A percentile compares a stretch with the other conserved stretches of the same genome.
phyloP scores from a whole-genome alignment of 2,797 vertebrate genomes.

The Clarias platycephalus region DNA sequence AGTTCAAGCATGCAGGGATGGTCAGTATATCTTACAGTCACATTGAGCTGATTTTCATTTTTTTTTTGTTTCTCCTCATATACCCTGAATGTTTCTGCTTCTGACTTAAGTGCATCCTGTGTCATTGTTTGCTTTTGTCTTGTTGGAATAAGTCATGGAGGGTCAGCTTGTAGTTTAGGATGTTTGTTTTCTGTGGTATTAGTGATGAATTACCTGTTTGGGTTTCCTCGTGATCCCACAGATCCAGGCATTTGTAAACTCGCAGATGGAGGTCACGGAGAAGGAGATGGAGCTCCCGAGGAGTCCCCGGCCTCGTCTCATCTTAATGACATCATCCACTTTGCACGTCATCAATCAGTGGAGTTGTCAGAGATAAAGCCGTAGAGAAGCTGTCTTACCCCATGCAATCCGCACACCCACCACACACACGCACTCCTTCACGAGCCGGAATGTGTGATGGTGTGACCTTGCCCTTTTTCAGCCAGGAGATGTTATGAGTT shows the following conservation, averaged over 20 bases:
- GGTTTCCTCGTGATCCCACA: slow-evolving; percentile 23
- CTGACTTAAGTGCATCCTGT: not conserved
- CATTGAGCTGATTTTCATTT: not conserved
- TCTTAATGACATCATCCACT: slow-evolving; percentile 41
- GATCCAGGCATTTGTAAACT: slow-evolving; percentile 16
- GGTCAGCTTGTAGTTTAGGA: slow-evolving; percentile 9
- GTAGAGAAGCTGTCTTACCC: slow-evolving; percentile 21
- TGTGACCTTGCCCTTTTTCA: slow-evolving; percentile 19
- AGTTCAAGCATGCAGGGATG: slow-evolving; percentile 4
- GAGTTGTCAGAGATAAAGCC: slow-evolving; percentile 33
- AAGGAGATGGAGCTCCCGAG: not conserved
- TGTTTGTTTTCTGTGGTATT: slow-evolving; percentile 26
- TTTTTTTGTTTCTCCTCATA: not conserved
- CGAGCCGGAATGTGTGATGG: not conserved
- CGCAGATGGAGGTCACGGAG: slow-evolving; percentile 7
- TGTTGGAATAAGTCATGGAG: not conserved
- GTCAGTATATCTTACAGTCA: slow-evolving; percentile 5
- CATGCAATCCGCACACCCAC: not conserved
- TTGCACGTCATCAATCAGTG: slow-evolving; percentile 23
- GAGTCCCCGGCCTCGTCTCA: slow-evolving; percentile 13
- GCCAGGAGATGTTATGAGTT: slow-evolving; percentile 9
- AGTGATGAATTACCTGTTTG: slow-evolving; percentile 29
- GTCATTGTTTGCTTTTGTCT: not conserved
- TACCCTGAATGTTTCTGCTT: not conserved
- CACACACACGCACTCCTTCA: not conserved